These are phyloP conservation scores for Eretmocerus hayati DNA, from an alignment of 2,888 invertebrate species.

Conservation along the genomic window DNA sequence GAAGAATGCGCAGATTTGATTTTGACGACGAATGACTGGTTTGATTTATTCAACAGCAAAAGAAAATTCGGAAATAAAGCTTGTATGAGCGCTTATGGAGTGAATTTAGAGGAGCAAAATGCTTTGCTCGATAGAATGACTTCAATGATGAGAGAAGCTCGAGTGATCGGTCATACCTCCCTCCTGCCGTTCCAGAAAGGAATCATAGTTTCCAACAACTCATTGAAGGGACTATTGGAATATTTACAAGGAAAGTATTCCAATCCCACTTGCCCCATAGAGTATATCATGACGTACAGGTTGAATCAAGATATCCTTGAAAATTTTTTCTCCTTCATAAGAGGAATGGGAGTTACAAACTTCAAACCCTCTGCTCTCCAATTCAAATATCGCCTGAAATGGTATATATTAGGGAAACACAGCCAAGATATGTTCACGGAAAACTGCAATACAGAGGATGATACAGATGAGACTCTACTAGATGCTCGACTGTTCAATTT, in stretches of 20 bases:
- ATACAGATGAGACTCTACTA: background rate
- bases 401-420: conserved; percentile 5
- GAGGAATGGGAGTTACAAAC: conserved; percentile 24
- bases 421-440: background rate
- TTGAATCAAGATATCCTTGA: conserved; percentile 24
- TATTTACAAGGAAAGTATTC: conserved; percentile 3
- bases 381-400: conserved; percentile 2
- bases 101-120: background rate
- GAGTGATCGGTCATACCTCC: background rate
- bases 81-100: background rate
- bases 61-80: background rate
- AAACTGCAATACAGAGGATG: background rate
- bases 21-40: conserved; percentile 7
- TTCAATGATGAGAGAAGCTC: background rate
- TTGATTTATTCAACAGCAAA: conserved; percentile 6
- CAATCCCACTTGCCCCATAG: background rate
- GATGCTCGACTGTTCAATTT: too few species aligned
- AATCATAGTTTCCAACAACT: background rate
- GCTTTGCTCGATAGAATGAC: background rate
- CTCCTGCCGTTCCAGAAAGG: conserved; percentile 5
- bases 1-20: background rate
- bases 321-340: conserved; percentile 31
- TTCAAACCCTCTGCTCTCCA: background rate
- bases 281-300: conserved; percentile 6
- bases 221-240: background rate